Evolutionary conservation across 2,888 invertebrate species (phyloP), one percentile per base, ranked within the genome.

Genomic region (Mythimna albipuncta): DNA sequence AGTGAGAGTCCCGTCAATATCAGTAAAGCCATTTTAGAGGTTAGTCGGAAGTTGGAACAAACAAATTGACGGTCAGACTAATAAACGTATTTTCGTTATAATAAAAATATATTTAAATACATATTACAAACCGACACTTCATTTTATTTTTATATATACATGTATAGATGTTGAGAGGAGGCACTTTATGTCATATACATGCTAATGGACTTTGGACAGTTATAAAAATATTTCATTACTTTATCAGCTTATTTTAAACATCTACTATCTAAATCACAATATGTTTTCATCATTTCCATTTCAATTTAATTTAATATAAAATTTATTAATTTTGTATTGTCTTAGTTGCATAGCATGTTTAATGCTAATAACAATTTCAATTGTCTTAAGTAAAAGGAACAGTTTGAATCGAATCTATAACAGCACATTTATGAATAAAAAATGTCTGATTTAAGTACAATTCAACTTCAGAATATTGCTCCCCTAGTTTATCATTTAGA

Each of bases 301-400:
- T 72, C 5, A 62, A 62, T 72, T 62, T 13, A 44, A 59, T 61
- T 69, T 26, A 32, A 26, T 26, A 26, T 26, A 26, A 26, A 26
- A 26, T 32, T 32, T 32, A 32, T 16, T 69, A 44, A 41, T 44
- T 10, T 47, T 41, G 50, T 19, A 57, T 70, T 72, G 47, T 62
- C 26, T 38, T 44, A 38, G 21, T 70, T 70, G 38, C 47, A 47
- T 16, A 55, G n/a, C 55, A 54, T 70, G 70, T 26, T 62, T 70
- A 32, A 71, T 41, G 3, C 47, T 47, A 57, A 70, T 70, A 63
- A 55, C 26, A n/a, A 41, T 63, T 61, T 32, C 21, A 54, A 54
- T 11, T 21, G n/a, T 54, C 21, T 54, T 54, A 21, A 1, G 9
- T 54, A 54, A 54, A 6, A 19, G 50, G 50, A n/a, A 19, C 50